A percentile compares a stretch with the other conserved stretches of the same genome.
phyloP scores from a whole-genome alignment of 1,140 invertebrate genomes.

The Eurytemora carolleeae region DNA sequence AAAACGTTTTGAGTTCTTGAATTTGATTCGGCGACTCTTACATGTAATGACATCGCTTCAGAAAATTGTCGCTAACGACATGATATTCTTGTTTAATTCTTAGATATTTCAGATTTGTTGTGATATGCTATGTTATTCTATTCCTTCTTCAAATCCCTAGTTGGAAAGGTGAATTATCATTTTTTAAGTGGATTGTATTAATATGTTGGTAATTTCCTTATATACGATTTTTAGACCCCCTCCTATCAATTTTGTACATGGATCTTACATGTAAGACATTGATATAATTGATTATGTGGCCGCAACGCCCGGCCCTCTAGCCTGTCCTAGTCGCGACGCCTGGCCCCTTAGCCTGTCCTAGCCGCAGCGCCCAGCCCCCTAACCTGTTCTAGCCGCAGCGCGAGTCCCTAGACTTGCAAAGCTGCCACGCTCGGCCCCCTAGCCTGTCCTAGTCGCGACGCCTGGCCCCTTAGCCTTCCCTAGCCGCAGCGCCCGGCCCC shows the following conservation, averaged over 20 bases:
- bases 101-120: neutral
- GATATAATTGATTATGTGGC: neutral
- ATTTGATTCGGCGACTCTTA: neutral
- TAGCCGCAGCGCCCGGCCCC: no score
- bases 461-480: no score
- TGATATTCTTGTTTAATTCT: neutral
- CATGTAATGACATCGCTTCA: neutral
- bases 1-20: neutral
- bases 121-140: conserved; percentile 56
- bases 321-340: no score
- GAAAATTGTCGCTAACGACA: neutral
- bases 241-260: neutral
- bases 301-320: neutral
- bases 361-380: no score
- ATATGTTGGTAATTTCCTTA: neutral
- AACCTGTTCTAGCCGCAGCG: no score
- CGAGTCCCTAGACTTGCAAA: no score
- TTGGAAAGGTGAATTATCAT: conserved; percentile 49
- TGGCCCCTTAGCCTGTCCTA: no score
- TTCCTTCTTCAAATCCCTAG: conserved; percentile 97
- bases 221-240: no score
- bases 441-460: no score
- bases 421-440: no score
- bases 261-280: neutral
- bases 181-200: neutral